phyloP scores from a whole-genome alignment of 2,888 invertebrate species.

The Amphimallon solstitiale region DNA sequence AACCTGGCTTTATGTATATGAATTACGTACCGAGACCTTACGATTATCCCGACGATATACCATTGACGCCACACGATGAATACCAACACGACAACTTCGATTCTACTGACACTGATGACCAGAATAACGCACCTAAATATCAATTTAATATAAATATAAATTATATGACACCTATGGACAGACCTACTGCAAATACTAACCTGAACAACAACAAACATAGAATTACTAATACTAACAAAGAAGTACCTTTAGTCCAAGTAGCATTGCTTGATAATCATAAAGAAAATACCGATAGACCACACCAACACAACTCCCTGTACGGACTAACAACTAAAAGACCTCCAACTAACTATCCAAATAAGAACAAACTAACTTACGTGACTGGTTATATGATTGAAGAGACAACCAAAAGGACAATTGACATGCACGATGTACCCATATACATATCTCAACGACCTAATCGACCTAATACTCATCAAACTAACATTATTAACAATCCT shows the following conservation, averaged over 20 bases:
- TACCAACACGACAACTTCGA: neutral
- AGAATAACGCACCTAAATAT: conserved; percentile 37
- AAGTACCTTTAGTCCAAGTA: conserved; percentile 16
- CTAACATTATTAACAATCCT: neutral
- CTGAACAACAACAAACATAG: neutral
- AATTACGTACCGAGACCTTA: conserved; percentile 8
- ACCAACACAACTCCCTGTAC: neutral
- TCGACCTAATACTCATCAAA: neutral
- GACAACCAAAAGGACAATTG: conserved; percentile 25
- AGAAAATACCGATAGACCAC: neutral
- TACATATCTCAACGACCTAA: conserved; percentile 8
- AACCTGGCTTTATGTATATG: neutral
- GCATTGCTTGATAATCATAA: conserved; percentile 19
- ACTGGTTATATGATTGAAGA: conserved; percentile 32
- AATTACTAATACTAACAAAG: neutral
- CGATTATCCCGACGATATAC: conserved; percentile 4
- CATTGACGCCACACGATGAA: too few relatives aligned
- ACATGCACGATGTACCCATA: conserved; percentile 30
- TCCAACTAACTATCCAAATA: conserved; percentile 28
- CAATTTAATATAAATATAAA: conserved; percentile 51
- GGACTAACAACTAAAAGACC: conserved; percentile 19
- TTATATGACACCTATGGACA: conserved; percentile 39
- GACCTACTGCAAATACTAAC: conserved; percentile 22
- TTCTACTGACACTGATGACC: neutral
- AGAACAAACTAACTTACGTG: conserved; percentile 30